Evolutionary conservation across 1,140 invertebrate genomes (phyloP).

Genomic region (Laupala kohalensis): DNA sequence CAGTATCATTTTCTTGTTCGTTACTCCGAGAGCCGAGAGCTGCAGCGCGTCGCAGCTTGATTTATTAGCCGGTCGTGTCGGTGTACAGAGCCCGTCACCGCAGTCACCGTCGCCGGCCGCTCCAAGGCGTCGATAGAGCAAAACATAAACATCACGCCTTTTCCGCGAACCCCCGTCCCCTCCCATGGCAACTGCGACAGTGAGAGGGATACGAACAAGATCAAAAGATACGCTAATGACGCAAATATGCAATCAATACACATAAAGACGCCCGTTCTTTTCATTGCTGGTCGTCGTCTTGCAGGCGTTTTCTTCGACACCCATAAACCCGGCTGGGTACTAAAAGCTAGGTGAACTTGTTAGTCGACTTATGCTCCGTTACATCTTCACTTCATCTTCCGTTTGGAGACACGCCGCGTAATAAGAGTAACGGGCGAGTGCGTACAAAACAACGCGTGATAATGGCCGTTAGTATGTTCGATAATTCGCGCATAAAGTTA

Average conservation of each 20-base stretch:
- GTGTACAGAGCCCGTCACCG: too few species aligned
- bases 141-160: background rate
- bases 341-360: background rate
- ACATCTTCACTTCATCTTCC: too few species aligned
- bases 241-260: background rate
- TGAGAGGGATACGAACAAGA: background rate
- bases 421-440: too few species aligned
- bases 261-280: background rate
- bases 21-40: background rate
- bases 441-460: too few species aligned
- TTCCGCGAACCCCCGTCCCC: background rate
- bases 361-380: background rate
- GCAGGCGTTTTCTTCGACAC: background rate
- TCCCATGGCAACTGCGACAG: background rate
- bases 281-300: background rate
- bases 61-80: background rate
- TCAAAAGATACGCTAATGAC: background rate
- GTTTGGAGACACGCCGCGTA: too few species aligned
- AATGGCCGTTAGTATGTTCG: too few species aligned
- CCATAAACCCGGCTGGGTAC: background rate
- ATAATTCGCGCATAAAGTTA: too few species aligned
- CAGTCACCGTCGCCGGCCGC: background rate
- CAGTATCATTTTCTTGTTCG: background rate
- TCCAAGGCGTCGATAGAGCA: background rate
- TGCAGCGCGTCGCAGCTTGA: background rate